Evolutionary conservation across 1,140 invertebrate species (phyloP).

Genomic region (Drosophila pachea): DNA sequence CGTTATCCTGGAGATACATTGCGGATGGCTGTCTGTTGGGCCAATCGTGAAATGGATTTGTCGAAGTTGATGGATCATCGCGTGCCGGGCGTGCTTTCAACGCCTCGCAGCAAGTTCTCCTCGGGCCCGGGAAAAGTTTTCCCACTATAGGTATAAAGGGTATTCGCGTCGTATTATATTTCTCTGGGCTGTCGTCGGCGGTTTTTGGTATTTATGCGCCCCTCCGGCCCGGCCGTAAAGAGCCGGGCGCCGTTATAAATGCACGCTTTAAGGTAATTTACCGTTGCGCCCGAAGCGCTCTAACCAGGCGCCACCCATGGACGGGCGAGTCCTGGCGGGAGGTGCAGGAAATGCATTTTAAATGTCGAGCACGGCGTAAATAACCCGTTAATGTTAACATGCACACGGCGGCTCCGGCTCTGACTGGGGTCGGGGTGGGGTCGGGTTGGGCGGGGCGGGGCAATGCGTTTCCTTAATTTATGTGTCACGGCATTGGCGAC

Average conservation of each 20-base stretch:
- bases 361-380: constrained; percentile 68
- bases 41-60: too few species aligned
- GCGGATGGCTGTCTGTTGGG: too few species aligned
- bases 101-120: constrained; percentile 23
- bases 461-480: constrained; percentile 68
- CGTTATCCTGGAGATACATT: too few species aligned
- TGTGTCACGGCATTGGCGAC: constrained; percentile 50
- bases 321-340: neutral
- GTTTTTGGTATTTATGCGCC: constrained; percentile 57
- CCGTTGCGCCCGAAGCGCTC: neutral
- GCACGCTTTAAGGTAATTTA: constrained; percentile 59
- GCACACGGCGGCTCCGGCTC: constrained; percentile 20
- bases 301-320: constrained; percentile 2
- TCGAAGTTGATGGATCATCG: constrained; percentile 25
- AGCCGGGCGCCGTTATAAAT: constrained; percentile 59
- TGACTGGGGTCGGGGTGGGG: neutral
- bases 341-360: constrained; percentile 70
- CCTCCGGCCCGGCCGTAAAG: constrained; percentile 49
- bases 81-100: constrained; percentile 27
- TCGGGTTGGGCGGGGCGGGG: constrained; percentile 4
- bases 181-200: constrained; percentile 39
- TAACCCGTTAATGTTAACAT: constrained; percentile 72
- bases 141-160: neutral
- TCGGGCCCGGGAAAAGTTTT: constrained; percentile 4
- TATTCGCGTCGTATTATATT: constrained; percentile 20